Evolutionary conservation across 1,140 invertebrate species (phyloP).

Genomic region (Latrodectus geometricus): DNA sequence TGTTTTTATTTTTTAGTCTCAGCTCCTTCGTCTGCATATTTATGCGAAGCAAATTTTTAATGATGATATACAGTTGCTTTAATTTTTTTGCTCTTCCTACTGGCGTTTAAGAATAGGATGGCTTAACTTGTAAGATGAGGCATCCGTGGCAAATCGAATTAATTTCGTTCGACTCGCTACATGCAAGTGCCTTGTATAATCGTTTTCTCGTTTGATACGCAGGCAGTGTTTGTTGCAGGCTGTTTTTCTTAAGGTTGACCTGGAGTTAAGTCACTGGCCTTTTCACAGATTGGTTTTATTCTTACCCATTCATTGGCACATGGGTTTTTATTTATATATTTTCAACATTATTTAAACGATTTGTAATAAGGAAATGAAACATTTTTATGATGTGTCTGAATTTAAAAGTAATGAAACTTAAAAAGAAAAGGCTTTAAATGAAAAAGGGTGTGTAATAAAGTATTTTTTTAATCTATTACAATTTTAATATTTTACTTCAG

Average conservation of each 20-base stretch:
- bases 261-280: too few species aligned
- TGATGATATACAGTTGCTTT: conserved; percentile 6
- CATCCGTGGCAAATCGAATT: neutral
- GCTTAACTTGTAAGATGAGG: neutral
- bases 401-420: too few species aligned
- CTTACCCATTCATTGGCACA: neutral
- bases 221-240: neutral
- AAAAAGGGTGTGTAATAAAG: too few species aligned
- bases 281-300: neutral
- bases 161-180: neutral
- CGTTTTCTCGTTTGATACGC: neutral
- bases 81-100: neutral
- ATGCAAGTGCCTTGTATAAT: neutral
- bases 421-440: too few species aligned
- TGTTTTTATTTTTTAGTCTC: conserved; percentile 5
- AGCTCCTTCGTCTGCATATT: neutral
- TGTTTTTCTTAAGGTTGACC: too few species aligned
- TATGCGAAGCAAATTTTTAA: conserved; percentile 39
- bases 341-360: neutral
- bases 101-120: neutral
- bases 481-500: too few species aligned
- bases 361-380: too few species aligned
- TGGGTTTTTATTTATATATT: neutral
- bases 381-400: too few species aligned
- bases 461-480: too few species aligned